Conservation (phyloP, 2,797 vertebrate genomes). For the Acrossocheilus fasciatus region DNA sequence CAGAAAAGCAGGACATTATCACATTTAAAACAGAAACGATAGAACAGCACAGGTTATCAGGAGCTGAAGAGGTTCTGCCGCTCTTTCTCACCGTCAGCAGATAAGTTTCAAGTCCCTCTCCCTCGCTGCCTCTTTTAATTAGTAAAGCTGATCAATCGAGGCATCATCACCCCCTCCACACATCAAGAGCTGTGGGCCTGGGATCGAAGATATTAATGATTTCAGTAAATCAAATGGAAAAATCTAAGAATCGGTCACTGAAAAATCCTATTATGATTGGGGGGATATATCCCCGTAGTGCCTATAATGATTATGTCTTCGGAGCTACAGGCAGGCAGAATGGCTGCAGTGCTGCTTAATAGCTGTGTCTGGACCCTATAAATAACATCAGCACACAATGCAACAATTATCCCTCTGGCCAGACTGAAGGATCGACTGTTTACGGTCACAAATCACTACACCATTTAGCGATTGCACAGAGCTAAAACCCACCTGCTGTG, state of each 20-base stretch:
- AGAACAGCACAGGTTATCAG: not conserved
- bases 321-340: not conserved
- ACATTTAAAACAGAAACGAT: not conserved
- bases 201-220: not conserved
- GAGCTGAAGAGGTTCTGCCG: not conserved
- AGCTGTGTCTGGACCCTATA: not conserved
- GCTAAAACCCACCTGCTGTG: not conserved
- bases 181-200: not conserved
- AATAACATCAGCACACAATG: constrained; percentile 17
- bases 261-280: not conserved
- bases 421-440: not conserved
- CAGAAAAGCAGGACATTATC: not conserved
- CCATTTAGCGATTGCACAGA: not conserved
- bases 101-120: not conserved
- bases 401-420: not conserved
- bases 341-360: not conserved
- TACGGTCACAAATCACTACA: not conserved
- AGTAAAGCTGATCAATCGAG: not conserved
- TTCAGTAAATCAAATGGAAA: not conserved
- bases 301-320: not conserved
- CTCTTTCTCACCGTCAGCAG: not conserved
- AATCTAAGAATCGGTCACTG: not conserved
- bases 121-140: constrained; percentile 17
- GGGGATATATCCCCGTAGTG: not conserved
- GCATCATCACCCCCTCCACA: not conserved